Percentiles rank a stretch among this genome's conserved stretches.
phyloP scores from a whole-genome alignment of 2,113 vertebrate genomes.

The Megaceryle maxima region DNA sequence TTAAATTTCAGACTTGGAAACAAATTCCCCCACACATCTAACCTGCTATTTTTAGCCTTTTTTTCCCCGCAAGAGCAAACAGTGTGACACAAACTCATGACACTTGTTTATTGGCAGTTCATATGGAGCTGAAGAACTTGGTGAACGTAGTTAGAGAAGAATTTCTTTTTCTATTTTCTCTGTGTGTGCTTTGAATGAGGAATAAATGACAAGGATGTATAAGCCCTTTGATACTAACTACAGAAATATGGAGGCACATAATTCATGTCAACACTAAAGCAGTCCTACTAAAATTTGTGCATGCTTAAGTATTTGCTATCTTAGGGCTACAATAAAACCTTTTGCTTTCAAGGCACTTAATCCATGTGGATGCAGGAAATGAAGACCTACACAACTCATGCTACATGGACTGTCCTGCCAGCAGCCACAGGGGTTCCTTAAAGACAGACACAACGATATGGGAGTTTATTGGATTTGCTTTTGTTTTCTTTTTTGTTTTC shows the following conservation, averaged over 20 bases:
- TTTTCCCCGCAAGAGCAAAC: background rate
- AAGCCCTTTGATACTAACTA: background rate
- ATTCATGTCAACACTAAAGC: background rate
- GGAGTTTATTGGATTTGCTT: background rate
- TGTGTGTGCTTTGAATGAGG: background rate
- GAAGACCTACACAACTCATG: background rate
- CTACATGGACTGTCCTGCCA: background rate
- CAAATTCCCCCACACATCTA: background rate
- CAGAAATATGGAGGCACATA: background rate
- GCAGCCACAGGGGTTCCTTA: background rate
- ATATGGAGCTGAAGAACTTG: background rate
- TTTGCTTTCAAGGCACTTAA: background rate
- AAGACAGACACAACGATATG: background rate
- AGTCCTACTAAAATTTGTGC: background rate
- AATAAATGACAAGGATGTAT: background rate
- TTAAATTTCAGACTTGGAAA: background rate
- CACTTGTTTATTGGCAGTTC: background rate
- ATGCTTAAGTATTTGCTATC: background rate
- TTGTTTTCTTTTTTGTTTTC: background rate
- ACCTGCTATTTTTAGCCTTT: background rate
- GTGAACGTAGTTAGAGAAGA: background rate
- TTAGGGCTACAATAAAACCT: background rate
- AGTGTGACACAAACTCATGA: background rate
- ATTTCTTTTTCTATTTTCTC: background rate
- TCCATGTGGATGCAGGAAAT: background rate